Evolutionary conservation across 1,140 invertebrate genomes (phyloP), one percentile per base, ranked within the genome.

Genomic region (Megathymus violae): DNA sequence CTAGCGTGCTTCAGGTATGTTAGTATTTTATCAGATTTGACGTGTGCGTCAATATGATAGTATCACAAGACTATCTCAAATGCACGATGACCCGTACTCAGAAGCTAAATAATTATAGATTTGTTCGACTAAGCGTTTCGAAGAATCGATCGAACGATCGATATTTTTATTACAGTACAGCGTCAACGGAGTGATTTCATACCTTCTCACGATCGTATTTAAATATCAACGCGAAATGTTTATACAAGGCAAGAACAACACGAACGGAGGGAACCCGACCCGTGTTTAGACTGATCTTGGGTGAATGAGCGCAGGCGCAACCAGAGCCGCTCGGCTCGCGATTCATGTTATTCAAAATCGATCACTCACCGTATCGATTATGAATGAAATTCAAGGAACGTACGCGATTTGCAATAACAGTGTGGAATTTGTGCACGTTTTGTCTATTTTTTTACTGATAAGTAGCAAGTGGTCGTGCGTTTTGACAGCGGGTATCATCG

Each of bases 221-320:
- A 69, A 76, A 76, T 73, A 76, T 73, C 62, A 67, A 65, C 52
- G 67, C 34, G 7, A 40, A 47, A 63, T 70, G 67, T 74, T 73
- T 73, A 69, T 70, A 67, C 44, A 59, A 50, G 27, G 22, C 36
- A 69, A 50, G 34, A 47, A 74, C 60, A 76, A 76, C 71, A 76
- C 25, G 34, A 47, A 66, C 62, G 62, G 2, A 52, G 43, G 74
- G 64, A 76, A 76, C 50, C 11, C 11, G 71, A 76, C 38, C 43
- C 43, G 27, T 76, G 74, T 76, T 76, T 76, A 71, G 74, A 74
- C 74, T 74, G 69, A 71, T 71, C 69, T 62, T 52, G 64, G 19
- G 25, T 70, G 59, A 70, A 76, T 74, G 64, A 74, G 67, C 47
- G n/a, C n/a, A n/a, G n/a, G n/a, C 47, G 58, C 16, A 61, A 66